These are phyloP conservation scores for Stomorhina lunata DNA, from an alignment of 2,888 invertebrate species.

Conservation along the genomic window DNA sequence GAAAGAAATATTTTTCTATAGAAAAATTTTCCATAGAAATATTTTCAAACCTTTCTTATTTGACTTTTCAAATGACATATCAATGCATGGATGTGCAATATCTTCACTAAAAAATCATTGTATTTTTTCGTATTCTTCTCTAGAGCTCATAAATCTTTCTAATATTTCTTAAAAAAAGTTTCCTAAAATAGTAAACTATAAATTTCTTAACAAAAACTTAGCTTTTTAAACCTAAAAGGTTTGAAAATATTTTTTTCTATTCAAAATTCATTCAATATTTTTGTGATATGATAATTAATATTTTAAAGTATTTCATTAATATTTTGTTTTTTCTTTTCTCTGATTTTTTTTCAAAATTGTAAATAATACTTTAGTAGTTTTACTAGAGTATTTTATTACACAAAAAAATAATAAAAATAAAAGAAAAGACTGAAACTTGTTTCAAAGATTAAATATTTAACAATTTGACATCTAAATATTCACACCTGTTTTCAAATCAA, in stretches of 20 bases:
- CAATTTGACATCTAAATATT: constrained; percentile 65
- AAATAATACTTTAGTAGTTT: constrained; percentile 8
- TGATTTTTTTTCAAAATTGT: not conserved
- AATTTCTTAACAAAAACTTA: not conserved
- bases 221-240: not conserved
- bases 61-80: no score
- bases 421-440: constrained; percentile 44
- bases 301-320: constrained; percentile 24
- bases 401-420: constrained; percentile 17
- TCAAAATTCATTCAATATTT: not conserved
- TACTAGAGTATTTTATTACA: not conserved
- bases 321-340: not conserved
- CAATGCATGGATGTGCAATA: no score
- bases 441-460: constrained; percentile 60
- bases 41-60: no score
- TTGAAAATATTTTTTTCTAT: not conserved
- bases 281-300: not conserved
- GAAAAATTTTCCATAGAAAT: no score
- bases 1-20: no score
- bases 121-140: no score
- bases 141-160: no score
- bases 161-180: no score
- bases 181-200: not conserved
- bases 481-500: constrained; percentile 58
- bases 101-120: no score